phyloP scores from a whole-genome alignment of 2,113 vertebrate genomes.

The Myrmophylax atrothorax region DNA sequence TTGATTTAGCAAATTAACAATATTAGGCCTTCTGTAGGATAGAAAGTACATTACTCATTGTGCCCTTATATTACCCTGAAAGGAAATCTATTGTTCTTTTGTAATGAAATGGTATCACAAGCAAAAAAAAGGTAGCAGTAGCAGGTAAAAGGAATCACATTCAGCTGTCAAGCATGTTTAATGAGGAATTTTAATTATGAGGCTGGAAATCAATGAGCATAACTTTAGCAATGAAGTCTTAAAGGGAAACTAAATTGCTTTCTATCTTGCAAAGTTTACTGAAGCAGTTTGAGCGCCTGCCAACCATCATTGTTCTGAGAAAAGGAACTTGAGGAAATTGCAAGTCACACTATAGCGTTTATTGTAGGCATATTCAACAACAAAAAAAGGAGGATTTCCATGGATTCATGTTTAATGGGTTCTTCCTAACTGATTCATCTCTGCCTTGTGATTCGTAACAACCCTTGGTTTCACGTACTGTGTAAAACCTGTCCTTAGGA shows the following conservation, averaged over 20 bases:
- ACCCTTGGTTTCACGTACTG: conserved; percentile 32
- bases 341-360: conserved; percentile 71
- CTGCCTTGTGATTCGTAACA: conserved; percentile 52
- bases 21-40: conserved; percentile 73
- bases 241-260: conserved; percentile 55
- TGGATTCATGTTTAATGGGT: conserved; percentile 75
- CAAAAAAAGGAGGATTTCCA: conserved; percentile 75
- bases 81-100: conserved; percentile 78
- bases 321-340: conserved; percentile 72
- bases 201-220: conserved; percentile 65
- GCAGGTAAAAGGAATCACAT: conserved; percentile 74
- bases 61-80: conserved; percentile 67
- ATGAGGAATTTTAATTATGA: conserved; percentile 75
- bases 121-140: conserved; percentile 49
- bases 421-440: conserved; percentile 77
- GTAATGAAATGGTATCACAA: conserved; percentile 64
- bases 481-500: conserved; percentile 51
- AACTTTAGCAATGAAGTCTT: conserved; percentile 65
- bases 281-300: conserved; percentile 67
- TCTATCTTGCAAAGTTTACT: conserved; percentile 67
- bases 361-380: conserved; percentile 75
- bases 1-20: conserved; percentile 79
- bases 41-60: conserved; percentile 67
- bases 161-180: conserved; percentile 68
- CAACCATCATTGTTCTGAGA: conserved; percentile 72